These are phyloP conservation scores for Dryoscopus gambensis DNA, from an alignment of 2,113 vertebrate species.

Conservation along the genomic window DNA sequence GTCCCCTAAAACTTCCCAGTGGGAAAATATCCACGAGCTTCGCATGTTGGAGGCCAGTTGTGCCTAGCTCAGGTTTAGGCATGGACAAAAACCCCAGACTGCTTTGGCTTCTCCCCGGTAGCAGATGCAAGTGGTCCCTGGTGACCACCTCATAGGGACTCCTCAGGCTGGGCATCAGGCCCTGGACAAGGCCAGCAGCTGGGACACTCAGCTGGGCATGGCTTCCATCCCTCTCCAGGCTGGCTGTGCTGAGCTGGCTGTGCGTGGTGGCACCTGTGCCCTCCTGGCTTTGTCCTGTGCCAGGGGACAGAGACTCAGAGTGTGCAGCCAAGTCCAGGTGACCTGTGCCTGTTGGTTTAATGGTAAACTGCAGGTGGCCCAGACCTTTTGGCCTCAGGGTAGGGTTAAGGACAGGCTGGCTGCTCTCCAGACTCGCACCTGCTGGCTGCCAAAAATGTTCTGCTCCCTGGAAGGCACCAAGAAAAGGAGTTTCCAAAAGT, in stretches of 20 bases:
- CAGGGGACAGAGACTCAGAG: background rate
- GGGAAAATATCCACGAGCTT: background rate
- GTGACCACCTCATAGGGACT: fast-evolving
- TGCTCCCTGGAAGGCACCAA: background rate
- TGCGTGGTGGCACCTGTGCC: fast-evolving
- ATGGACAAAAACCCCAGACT: background rate
- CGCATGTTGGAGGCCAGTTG: fast-evolving
- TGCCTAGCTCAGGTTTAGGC: background rate
- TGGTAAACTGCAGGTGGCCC: background rate
- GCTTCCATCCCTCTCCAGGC: background rate
- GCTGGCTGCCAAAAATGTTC: background rate
- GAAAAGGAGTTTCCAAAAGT: background rate
- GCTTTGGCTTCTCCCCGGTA: background rate
- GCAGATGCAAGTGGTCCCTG: background rate
- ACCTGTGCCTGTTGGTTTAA: background rate
- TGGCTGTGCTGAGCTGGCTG: background rate
- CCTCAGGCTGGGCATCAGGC: constrained; percentile 4
- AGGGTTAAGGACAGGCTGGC: background rate
- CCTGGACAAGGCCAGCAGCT: background rate
- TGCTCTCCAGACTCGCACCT: background rate
- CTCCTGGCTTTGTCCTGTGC: background rate
- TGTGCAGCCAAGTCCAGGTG: fast-evolving
- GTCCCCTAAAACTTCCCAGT: background rate
- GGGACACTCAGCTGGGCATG: background rate
- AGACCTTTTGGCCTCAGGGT: background rate